A percentile compares a stretch with the other conserved stretches of the same genome.
These are phyloP conservation scores for Phaedon cochleariae DNA, from an alignment of 2,888 invertebrate species.

Conservation along the genomic window DNA sequence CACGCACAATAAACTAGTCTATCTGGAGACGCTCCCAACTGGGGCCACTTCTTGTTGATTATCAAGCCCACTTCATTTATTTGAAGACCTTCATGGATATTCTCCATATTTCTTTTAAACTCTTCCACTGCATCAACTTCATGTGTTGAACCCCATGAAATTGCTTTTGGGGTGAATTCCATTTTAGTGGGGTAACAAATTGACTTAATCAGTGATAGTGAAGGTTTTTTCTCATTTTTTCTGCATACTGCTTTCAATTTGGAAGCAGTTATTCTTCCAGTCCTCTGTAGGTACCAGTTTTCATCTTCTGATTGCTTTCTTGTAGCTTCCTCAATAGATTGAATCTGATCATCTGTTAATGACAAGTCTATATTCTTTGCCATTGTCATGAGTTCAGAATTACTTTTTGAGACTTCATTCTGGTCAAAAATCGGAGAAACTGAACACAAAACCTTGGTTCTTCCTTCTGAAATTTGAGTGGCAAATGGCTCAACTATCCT, in stretches of 20 bases:
- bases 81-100: conserved; percentile 20
- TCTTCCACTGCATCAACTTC: conserved; percentile 12
- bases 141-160: conserved; percentile 9
- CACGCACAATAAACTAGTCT: conserved; percentile 32
- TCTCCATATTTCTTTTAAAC: not conserved
- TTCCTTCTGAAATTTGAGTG: no score
- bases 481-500: conserved; percentile 23
- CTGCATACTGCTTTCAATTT: conserved; percentile 19
- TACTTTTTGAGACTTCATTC: not conserved
- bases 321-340: not conserved
- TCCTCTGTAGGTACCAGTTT: conserved; percentile 11
- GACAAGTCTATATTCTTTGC: not conserved
- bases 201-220: not conserved
- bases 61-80: conserved; percentile 27
- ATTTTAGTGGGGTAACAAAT: conserved; percentile 10
- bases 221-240: conserved; percentile 6
- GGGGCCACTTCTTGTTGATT: conserved; percentile 20
- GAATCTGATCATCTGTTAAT: no score
- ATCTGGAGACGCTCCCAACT: conserved; percentile 36
- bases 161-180: conserved; percentile 3
- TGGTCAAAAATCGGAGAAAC: no score
- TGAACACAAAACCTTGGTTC: no score
- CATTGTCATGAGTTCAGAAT: not conserved
- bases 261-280: conserved; percentile 22
- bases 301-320: not conserved